Conservation (phyloP, 2,113 vertebrate species). For the Abramis brama region DNA sequence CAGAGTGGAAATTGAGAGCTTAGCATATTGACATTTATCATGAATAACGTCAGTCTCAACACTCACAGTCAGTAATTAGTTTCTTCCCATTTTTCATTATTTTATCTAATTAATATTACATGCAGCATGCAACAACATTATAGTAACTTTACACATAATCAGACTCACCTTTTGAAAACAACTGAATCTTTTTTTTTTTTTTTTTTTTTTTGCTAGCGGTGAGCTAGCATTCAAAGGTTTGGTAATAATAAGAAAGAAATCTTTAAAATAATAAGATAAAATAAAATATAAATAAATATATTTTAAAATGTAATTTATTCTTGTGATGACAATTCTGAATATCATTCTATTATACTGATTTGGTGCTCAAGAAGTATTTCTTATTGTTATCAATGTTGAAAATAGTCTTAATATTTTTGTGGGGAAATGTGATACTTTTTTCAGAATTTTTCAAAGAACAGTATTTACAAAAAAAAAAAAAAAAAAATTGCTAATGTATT, state of each 20-base stretch:
- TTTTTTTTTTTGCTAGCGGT: background rate
- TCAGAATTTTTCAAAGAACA: background rate
- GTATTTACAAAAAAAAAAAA: background rate
- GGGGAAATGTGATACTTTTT: background rate
- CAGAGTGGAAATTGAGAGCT: slow-evolving; percentile 26
- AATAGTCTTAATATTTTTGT: background rate
- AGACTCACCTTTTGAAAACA: background rate
- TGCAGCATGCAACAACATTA: background rate
- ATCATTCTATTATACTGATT: background rate
- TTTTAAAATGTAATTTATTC: background rate
- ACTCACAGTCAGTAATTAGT: slow-evolving; percentile 1
- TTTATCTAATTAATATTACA: background rate
- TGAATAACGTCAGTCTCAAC: background rate
- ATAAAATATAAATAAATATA: background rate
- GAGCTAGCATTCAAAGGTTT: background rate
- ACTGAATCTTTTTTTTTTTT: no score
- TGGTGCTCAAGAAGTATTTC: background rate
- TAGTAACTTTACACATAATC: background rate
- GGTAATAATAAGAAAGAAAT: no score
- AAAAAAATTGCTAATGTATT: no score
- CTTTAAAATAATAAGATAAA: no score
- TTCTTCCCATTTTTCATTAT: background rate
- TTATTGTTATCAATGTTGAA: background rate
- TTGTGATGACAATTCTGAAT: background rate
- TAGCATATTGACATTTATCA: slow-evolving; percentile 27